These are phyloP conservation scores for Characodon lateralis DNA, from an alignment of 2,797 vertebrate genomes.

Conservation along the genomic window DNA sequence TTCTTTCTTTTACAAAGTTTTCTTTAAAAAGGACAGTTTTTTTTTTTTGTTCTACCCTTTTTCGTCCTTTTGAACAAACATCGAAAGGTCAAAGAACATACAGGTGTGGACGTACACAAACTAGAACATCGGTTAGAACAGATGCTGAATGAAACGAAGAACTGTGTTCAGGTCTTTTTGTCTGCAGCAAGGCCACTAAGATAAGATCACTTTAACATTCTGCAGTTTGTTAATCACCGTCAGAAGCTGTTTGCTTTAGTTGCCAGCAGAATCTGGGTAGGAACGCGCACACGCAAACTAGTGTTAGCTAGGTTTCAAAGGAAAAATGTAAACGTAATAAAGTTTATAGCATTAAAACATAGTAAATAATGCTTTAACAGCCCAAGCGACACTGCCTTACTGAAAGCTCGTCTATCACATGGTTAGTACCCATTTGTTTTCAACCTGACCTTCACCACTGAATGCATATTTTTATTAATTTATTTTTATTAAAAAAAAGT, in stretches of 20 bases:
- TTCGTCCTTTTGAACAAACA: conserved; percentile 76
- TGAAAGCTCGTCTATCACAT: conserved; percentile 45
- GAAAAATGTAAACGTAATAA: conserved; percentile 71
- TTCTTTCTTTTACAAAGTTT: conserved; percentile 49
- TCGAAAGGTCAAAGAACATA: conserved; percentile 55
- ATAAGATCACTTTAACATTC: conserved; percentile 80
- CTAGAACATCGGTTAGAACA: conserved; percentile 39
- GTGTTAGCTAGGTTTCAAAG: conserved; percentile 56
- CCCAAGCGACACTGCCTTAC: conserved; percentile 63
- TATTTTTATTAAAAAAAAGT: conserved; percentile 62
- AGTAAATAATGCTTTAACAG: conserved; percentile 58
- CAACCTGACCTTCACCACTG: conserved; percentile 77
- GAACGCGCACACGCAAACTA: conserved; percentile 55
- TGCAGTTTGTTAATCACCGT: conserved; percentile 60
- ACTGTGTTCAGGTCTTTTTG: conserved; percentile 65
- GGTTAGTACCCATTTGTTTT: conserved; percentile 54
- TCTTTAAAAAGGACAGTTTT: conserved; percentile 39
- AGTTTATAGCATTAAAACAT: conserved; percentile 47
- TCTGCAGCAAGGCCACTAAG: conserved; percentile 82
- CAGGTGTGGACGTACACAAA: conserved; percentile 48
- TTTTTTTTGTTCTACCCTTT: conserved; percentile 77
- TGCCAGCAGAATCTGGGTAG: conserved; percentile 67
- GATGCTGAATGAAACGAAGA: conserved; percentile 61
- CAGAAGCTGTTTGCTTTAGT: conserved; percentile 68
- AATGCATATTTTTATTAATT: conserved; percentile 48